Evolutionary conservation across 2,113 vertebrate species (phyloP), one percentile per base, ranked within the genome.

Genomic region (Alosa alosa): DNA sequence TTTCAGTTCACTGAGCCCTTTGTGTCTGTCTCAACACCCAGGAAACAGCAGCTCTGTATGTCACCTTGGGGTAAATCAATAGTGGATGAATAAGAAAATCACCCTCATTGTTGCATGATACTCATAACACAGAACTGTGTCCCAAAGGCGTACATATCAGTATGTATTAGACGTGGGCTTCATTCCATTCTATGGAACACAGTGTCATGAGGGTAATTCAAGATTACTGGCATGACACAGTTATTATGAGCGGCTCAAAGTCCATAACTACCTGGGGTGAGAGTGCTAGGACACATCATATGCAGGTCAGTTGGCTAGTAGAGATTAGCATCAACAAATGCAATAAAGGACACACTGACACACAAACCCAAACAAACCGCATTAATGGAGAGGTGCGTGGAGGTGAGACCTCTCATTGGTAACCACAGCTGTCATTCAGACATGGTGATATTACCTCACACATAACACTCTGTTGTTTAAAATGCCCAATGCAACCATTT

Each of bases 291-390:
- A 55, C 50, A 6, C 18, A 84, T 15, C 60, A 44, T 83, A 84
- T 86, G n/a, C 81, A 83, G 85, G 84, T 89, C 86, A 90, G 83
- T 86, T 25, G 82, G 75, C 41, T 47, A 31, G 4, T 81, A 55
- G 52, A 86, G 84, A 88, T 86, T 78, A 84, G 81, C n/a, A 55
- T 20, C 47, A 36, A 36, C 25, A 78, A 17, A 78, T 15, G 39
- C 72, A 78, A n/a, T 85, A 86, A 55, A 84, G 72, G 72, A 78
- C 72, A 78, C 72, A 78, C 72, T 78, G 72, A 78, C 72, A 39
- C 64, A 72, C 36, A 13, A 39, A 39, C 31, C 72, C 0, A 78
- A 78, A 78, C 72, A 78, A 78, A 78, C 72, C 10, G 2, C 72
- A 17, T 5, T 39, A 78, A 10, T 5, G 31, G 31, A 15, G 11